A percentile compares a stretch with the other conserved stretches of the same genome.
Conservation (phyloP, 1,140 invertebrate genomes). For the Melanaphis sacchari region DNA sequence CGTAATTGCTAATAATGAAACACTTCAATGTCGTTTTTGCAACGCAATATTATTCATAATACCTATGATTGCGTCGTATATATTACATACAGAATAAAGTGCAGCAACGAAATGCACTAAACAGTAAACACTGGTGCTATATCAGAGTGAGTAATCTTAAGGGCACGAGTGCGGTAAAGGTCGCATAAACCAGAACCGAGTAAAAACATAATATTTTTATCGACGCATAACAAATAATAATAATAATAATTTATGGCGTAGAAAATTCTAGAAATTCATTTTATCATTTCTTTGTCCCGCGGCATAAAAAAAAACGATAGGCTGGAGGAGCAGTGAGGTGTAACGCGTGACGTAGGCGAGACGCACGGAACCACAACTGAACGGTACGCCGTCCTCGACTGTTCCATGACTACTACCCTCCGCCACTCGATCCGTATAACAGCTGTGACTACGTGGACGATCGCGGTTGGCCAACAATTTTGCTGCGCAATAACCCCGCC, state of each 20-base stretch:
- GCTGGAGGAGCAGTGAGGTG: too few species aligned
- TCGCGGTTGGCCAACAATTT: background rate
- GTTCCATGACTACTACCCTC: background rate
- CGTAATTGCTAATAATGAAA: background rate
- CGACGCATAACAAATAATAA: too few species aligned
- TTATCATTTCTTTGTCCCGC: background rate
- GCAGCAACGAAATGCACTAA: background rate
- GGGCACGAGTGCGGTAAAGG: background rate
- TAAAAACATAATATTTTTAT: too few species aligned
- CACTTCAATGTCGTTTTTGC: background rate
- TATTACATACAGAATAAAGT: too few species aligned
- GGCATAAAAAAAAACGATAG: background rate
- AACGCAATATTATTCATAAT: background rate
- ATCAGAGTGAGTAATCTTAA: background rate
- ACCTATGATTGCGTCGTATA: background rate
- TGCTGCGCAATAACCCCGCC: background rate
- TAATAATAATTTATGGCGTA: background rate
- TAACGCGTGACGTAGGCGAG: background rate
- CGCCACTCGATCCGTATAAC: background rate
- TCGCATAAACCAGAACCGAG: background rate
- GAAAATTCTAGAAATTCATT: conserved; percentile 7
- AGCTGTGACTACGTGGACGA: background rate
- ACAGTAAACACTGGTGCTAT: background rate
- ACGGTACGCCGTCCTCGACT: background rate
- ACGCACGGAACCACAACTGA: background rate